Evolutionary conservation across 2,797 vertebrate genomes (phyloP), one percentile per base, ranked within the genome.

Genomic region (Pangasius mekongensis): DNA sequence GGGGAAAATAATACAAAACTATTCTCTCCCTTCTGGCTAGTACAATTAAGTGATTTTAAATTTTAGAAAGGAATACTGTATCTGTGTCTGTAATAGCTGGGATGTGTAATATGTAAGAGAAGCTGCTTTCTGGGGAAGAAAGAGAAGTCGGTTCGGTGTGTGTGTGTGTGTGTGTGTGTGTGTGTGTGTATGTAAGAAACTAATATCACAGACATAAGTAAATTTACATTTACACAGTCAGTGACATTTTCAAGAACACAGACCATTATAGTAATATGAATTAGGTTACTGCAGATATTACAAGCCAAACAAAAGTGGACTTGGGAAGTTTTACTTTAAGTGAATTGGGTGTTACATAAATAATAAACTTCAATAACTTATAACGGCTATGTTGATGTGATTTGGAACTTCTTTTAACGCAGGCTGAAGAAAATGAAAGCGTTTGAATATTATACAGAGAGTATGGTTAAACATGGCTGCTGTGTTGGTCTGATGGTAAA

Each of bases 121-220:
- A 30, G 16, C 27, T 66, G 60, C 24, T 56, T 80, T 36, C 18
- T 47, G 14, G 13, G 6, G 3, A 66, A 43, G 13, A 39, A 36
- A 24, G 16, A 64, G 24, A 49, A 83, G 62, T 49, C 24, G 83
- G 83, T 84, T 52, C 7, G 16, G 0, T 73, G 36, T 43, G 71
- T 77, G 20, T 83, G 22, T 47, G 36, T 83, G 81, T 33, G 33
- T 33, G 33, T 33, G 33, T 33, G 33, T 33, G 33, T 33, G 33
- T 77, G 20, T 83, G 22, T 47, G 36, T 83, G 81, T 66, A 39
- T 27, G 14, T 47, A 27, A 39, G 22, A 60, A 60, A 82, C 33
- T 60, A 47, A 83, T 47, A 49, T 83, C 64, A 47, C 36, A 83
- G 39, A 83, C 39, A 20, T 83, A 47, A 64, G 81, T 64, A n/a